Evolutionary conservation across 2,888 invertebrate species (phyloP).

Genomic region (Mimumesa dahlbomi): DNA sequence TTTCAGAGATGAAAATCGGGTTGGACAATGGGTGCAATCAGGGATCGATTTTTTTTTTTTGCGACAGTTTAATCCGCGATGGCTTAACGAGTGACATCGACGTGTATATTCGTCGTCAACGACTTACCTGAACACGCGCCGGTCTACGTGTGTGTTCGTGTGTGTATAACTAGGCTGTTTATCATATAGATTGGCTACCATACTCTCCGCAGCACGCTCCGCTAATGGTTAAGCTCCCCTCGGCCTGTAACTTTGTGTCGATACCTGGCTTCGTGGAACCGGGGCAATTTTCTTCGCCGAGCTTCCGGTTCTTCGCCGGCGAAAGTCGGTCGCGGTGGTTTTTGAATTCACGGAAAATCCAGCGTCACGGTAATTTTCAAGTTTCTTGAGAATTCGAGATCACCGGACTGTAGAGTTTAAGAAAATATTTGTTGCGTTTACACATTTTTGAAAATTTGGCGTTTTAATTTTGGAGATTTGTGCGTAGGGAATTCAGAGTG

Average conservation of each 20-base stretch:
- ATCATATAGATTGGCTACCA: constrained; percentile 77
- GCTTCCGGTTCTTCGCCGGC: no score
- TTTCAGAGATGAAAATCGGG: no score
- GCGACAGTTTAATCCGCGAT: no score
- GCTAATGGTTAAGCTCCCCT: constrained; percentile 33
- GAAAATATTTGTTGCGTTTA: no score
- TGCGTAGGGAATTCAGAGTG: no score
- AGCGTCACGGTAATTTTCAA: not conserved
- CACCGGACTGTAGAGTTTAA: no score
- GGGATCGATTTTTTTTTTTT: no score
- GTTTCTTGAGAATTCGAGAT: no score
- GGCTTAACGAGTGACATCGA: constrained; percentile 20
- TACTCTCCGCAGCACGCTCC: constrained; percentile 36
- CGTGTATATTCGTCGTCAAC: constrained; percentile 17
- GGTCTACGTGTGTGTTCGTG: constrained; percentile 9
- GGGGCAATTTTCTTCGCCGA: constrained; percentile 14
- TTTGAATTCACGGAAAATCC: not conserved
- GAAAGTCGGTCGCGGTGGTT: not conserved
- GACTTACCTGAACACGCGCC: constrained; percentile 9
- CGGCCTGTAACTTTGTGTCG: constrained; percentile 12
- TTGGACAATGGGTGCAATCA: no score
- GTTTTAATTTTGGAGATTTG: no score
- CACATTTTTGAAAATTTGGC: no score
- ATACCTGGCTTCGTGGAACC: constrained; percentile 46
- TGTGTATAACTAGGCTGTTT: constrained; percentile 72